These are phyloP conservation scores for Lepidocyrtinus sp. DNA, from an alignment of 2,888 invertebrate species.

Conservation along the genomic window DNA sequence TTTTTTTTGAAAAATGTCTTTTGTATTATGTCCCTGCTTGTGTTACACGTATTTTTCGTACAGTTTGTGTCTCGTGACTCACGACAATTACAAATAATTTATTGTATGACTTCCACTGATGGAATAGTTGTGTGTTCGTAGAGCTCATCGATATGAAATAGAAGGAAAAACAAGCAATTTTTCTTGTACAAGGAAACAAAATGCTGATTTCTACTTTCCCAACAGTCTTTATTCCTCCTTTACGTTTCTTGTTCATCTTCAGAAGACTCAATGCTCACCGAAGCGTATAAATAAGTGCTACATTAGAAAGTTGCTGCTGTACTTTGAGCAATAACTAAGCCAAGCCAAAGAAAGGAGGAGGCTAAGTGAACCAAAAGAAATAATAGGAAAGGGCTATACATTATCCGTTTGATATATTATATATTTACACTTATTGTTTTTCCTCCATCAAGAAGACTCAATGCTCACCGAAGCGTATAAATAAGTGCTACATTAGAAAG, in stretches of 20 bases:
- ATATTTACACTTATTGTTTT: background rate
- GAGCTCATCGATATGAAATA: too few relatives aligned
- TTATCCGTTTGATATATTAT: background rate
- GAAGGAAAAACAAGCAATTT: too few relatives aligned
- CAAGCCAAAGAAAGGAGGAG: background rate
- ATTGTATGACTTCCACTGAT: background rate
- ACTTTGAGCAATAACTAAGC: background rate
- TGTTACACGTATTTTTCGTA: too few relatives aligned
- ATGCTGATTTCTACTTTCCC: background rate
- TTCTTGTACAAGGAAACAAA: background rate
- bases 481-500: constrained; percentile 19
- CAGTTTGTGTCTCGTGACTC: background rate
- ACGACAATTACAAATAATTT: background rate
- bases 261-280: constrained; percentile 9
- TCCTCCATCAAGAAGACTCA: background rate
- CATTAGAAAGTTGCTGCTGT: background rate
- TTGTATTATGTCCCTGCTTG: too few relatives aligned
- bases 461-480: constrained; percentile 18
- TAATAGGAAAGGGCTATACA: background rate
- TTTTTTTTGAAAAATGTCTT: too few relatives aligned
- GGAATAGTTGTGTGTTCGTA: too few relatives aligned
- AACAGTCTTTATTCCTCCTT: background rate
- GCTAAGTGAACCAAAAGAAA: background rate
- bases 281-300: constrained; percentile 20
- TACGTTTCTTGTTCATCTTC: background rate